Percentiles rank a stretch among this genome's conserved stretches.
Evolutionary conservation across 92 coral and sea anemone genomes (phyloP).

Genomic region (Virgularia gustaviana): DNA sequence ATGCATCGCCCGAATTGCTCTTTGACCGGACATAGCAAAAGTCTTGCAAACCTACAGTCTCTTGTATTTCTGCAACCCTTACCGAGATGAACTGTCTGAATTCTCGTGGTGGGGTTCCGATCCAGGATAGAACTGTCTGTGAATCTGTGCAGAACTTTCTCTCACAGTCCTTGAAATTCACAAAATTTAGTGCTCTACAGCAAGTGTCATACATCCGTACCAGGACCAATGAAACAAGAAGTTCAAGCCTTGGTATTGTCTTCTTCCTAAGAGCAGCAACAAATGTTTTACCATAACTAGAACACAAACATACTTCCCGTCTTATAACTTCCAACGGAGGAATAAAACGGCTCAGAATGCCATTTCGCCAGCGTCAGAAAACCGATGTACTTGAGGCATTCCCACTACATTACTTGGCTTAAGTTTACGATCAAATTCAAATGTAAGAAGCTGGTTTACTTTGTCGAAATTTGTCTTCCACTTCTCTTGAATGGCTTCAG

Average conservation of each 20-base stretch:
- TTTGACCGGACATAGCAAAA: constrained; percentile 52
- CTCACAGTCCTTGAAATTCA: constrained; percentile 37
- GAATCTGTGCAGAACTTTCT: constrained; percentile 61
- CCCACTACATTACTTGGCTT: too few species aligned
- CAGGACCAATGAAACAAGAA: too few species aligned
- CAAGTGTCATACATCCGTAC: constrained; percentile 50
- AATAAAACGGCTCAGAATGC: constrained; percentile 56
- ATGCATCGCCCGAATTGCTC: constrained; percentile 60
- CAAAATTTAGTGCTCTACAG: constrained; percentile 47
- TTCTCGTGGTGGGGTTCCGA: constrained; percentile 48
- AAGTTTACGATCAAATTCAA: constrained; percentile 55
- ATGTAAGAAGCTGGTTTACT: constrained; percentile 45
- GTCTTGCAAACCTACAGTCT: too few species aligned
- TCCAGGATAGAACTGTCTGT: constrained; percentile 58
- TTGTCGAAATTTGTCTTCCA: too few species aligned
- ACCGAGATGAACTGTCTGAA: constrained; percentile 62
- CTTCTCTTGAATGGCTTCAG: constrained; percentile 46
- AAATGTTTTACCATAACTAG: constrained; percentile 56
- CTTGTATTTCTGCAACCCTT: constrained; percentile 59
- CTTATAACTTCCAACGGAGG: constrained; percentile 57
- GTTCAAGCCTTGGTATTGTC: constrained; percentile 59
- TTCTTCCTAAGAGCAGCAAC: constrained; percentile 60
- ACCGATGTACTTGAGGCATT: constrained; percentile 55
- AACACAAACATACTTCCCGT: constrained; percentile 42
- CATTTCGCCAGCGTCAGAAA: too few species aligned